Percentiles rank a stretch among this genome's conserved stretches.
Conservation (phyloP, 2,797 vertebrate genomes). For the Karalla daura region DNA sequence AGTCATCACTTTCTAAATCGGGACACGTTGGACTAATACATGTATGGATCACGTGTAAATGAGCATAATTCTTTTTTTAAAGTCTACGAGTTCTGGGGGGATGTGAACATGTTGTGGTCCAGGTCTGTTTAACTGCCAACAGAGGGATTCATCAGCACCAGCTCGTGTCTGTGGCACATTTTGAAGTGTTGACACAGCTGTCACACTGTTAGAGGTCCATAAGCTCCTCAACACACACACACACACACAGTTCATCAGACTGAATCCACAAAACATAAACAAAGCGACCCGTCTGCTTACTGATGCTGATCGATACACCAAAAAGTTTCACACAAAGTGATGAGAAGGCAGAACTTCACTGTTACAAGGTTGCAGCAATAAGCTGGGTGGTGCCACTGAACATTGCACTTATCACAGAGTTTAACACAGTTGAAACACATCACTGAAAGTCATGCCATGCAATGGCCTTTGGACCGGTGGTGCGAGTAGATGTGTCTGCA, state of each 20-base stretch:
- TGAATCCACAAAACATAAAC: conserved; percentile 11
- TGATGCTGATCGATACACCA: conserved; percentile 2
- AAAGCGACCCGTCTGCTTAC: neutral
- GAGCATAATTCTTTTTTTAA: conserved; percentile 17
- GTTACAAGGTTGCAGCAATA: conserved; percentile 42
- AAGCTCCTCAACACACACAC: neutral
- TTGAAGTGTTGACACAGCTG: conserved; percentile 39
- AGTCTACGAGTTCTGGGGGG: conserved; percentile 6
- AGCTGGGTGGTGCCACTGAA: conserved; percentile 46
- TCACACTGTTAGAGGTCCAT: conserved; percentile 11
- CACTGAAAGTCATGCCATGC: conserved; percentile 48
- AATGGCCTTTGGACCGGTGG: conserved; percentile 55
- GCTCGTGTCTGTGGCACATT: conserved; percentile 41
- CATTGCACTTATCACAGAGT: conserved; percentile 58
- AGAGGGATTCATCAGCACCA: neutral
- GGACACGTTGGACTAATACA: conserved; percentile 3
- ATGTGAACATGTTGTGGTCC: conserved; percentile 2
- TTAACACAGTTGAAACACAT: conserved; percentile 48
- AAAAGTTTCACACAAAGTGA: neutral
- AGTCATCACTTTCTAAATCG: conserved; percentile 39
- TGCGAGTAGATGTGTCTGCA: conserved; percentile 17
- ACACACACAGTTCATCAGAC: conserved; percentile 3
- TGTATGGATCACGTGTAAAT: conserved; percentile 46
- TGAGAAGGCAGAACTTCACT: conserved; percentile 11
- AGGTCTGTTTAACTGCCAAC: neutral